Evolutionary conservation across 2,113 vertebrate genomes (phyloP).

Genomic region (Elanus axillaris): DNA sequence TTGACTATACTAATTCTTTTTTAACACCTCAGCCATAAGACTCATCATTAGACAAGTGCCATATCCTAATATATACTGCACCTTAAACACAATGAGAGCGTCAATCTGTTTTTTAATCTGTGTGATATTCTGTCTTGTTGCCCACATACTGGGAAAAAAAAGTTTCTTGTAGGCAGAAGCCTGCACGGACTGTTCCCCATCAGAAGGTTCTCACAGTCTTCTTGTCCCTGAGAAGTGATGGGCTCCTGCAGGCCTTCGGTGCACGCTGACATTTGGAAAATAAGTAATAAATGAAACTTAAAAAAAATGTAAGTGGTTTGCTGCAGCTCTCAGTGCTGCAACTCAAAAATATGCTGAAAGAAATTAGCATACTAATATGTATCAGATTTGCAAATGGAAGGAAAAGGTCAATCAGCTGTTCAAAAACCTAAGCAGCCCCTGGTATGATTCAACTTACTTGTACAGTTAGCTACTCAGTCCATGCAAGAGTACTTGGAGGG

Average conservation of each 20-base stretch:
- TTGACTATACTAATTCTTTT: constrained; percentile 42
- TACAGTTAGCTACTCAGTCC: not conserved
- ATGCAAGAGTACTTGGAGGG: not conserved
- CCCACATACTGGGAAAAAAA: constrained; percentile 2
- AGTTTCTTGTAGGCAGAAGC: constrained; percentile 26
- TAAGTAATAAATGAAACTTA: not conserved
- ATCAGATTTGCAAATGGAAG: not conserved
- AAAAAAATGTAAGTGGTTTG: not conserved
- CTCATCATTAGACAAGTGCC: constrained; percentile 57
- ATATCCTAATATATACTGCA: constrained; percentile 46
- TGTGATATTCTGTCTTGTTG: constrained; percentile 33
- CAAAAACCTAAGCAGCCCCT: not conserved
- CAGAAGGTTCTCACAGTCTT: not conserved
- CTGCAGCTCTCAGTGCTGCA: not conserved
- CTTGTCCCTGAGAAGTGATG: not conserved
- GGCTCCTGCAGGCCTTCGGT: not conserved
- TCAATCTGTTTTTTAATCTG: constrained; percentile 55
- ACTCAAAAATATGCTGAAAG: not conserved
- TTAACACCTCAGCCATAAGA: constrained; percentile 52
- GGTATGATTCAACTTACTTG: not conserved
- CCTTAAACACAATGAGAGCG: constrained; percentile 54
- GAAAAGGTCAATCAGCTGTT: not conserved
- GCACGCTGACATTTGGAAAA: not conserved
- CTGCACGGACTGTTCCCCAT: constrained; percentile 1
- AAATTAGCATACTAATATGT: not conserved